Evolutionary conservation across 2,113 vertebrate species (phyloP), one percentile per base, ranked within the genome.

Genomic region (Balaeniceps rex): DNA sequence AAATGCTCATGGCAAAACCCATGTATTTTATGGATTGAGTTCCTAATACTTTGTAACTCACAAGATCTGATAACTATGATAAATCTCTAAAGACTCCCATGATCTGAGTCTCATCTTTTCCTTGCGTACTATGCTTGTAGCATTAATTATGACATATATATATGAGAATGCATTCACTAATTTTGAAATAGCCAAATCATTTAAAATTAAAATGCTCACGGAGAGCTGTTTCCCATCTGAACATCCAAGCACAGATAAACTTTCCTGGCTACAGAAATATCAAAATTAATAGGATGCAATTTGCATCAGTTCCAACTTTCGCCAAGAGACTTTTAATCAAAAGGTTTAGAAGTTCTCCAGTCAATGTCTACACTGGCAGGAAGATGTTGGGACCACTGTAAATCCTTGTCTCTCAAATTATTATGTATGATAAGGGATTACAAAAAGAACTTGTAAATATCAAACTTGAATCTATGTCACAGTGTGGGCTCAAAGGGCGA

Each of bases 11-110:
- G 64, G 93, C 92, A 88, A 83, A 94, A 15, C 91, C 74, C 49
- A 10, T 82, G 74, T 76, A 13, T 49, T 92, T 93, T 93, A 69
- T 79, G 84, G 90, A 86, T 96, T 96, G 97, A 93, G 36, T 72
- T 93, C 80, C 71, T 83, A 95, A 80, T 94, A 83, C 74, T 88
- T 91, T 93, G 34, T 64, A 91, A 80, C 49, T 82, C 79, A 77
- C 47, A 68, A 85, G 77, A 90, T 93, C 81, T 90, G 79, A 52
- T 74, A 90, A 34, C 47, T 91, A 26, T 83, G 78, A 91, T 93
- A 95, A 95, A 72, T 80, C 71, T 88, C 66, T 83, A 24, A 88
- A 95, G 87, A 92, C 49, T 83, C 47, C 34, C 26, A 83, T 71
- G 58, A 84, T 89, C 74, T 29, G n/a, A 70, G 51, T 38, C 47